Evolutionary conservation across 1,140 invertebrate genomes (phyloP).

Genomic region (Tenebrio molitor): DNA sequence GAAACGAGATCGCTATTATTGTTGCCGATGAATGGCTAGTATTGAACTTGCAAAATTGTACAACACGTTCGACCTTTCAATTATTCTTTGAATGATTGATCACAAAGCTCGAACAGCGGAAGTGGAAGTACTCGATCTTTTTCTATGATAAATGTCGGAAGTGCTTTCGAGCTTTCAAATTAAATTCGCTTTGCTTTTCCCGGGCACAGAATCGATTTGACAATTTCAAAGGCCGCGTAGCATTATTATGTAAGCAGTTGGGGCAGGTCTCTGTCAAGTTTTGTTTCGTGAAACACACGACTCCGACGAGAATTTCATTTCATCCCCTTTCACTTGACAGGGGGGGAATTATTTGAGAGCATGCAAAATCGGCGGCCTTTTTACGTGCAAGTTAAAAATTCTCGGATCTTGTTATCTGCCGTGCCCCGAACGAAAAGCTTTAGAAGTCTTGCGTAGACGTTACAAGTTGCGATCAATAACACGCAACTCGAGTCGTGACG

Average conservation of each 20-base stretch:
- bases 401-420: slow-evolving; percentile 20
- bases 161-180: slow-evolving; percentile 35
- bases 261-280: slow-evolving; percentile 14
- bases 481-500: slow-evolving; percentile 51
- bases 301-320: too few species aligned
- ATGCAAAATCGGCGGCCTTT: not conserved
- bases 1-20: not conserved
- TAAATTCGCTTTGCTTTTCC: slow-evolving; percentile 40
- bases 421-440: slow-evolving; percentile 10
- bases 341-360: too few species aligned
- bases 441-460: slow-evolving; percentile 50
- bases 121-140: slow-evolving; percentile 32
- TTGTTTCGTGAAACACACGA: not conserved
- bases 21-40: not conserved
- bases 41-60: not conserved
- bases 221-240: slow-evolving; percentile 24
- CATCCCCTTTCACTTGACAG: too few species aligned
- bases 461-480: slow-evolving; percentile 51
- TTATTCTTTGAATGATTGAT: slow-evolving; percentile 34
- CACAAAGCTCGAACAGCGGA: slow-evolving; percentile 23
- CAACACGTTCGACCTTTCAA: slow-evolving; percentile 23
- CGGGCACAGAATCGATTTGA: slow-evolving; percentile 26
- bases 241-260: slow-evolving; percentile 37
- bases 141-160: slow-evolving; percentile 39
- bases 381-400: not conserved